Base-by-base conservation (phyloP, 2,888 invertebrate species). In the Bunonema sp. region DNA sequence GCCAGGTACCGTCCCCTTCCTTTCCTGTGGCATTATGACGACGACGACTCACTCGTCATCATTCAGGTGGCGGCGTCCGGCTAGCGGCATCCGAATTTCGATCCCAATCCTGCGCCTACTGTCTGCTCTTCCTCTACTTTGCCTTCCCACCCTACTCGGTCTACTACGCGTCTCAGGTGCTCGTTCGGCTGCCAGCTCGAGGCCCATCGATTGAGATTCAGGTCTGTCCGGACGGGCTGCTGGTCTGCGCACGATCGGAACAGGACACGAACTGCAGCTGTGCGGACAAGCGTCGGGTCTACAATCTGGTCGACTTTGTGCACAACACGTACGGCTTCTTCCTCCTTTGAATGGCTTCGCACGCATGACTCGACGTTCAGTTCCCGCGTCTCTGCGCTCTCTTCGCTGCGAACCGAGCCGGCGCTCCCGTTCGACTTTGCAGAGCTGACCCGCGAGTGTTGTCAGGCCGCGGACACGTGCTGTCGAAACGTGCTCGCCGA, bases 251-350 rank as follows among this genome's bases (percentile, higher is more conserved):
- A 18, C 31, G n/a, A 8, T 2, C 21, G n/a, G 18, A 15, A 7
- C 23, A 28, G 21, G 15, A 3, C 20, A n/a, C 4, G 0, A 18
- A 45, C 4, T 54, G 57, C 38, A 31, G 37, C 34, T 57, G 57
- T 32, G 32, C 34, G 12, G 46, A 51, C 34, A 39, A 40, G 1
- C 4, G 33, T 1, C 26, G 37, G 23, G 51, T 57, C 23, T 57
- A 41, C 44, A 57, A 57, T 34, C 37, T 57, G n/a, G 51, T 47
- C 20, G 50, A 52, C 22, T 57, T 48, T 32, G 49, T 50, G 19
- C 19, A 39, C 8, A 52, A 54, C 30, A 40, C 41, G 56, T 53
- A 19, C 30, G 40, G 20, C 15, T 16, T n/a, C 16, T 5, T 31
- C 31, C 7, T 4, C 15, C 5, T 5, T 5, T n/a, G 31, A 31